Conservation (phyloP, 2,797 vertebrate species). For the Steatocranus sp. region DNA sequence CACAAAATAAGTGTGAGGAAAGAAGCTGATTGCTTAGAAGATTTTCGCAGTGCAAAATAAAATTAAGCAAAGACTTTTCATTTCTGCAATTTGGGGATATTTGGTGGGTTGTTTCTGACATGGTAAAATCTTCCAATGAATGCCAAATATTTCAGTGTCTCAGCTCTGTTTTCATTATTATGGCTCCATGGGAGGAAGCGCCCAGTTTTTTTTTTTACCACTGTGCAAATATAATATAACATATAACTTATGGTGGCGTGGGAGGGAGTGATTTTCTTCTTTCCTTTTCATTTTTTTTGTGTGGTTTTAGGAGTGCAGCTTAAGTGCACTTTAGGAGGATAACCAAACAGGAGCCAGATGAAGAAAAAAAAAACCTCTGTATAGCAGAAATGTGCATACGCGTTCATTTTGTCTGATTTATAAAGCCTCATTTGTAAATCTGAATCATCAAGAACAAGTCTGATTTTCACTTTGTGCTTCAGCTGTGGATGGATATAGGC, state of each 20-base stretch:
- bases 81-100: constrained; percentile 5
- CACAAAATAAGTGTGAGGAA: neutral
- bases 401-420: neutral
- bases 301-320: neutral
- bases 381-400: neutral
- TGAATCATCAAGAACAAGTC: neutral
- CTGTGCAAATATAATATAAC: neutral
- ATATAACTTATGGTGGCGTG: neutral
- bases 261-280: neutral
- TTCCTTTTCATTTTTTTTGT: neutral
- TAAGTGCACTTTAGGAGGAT: neutral
- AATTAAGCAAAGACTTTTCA: neutral
- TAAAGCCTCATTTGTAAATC: neutral
- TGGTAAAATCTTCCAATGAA: neutral
- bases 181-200: neutral
- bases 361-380: accelerated
- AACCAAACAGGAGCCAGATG: neutral
- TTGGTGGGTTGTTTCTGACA: neutral
- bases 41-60: neutral
- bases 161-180: neutral
- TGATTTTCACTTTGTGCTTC: neutral
- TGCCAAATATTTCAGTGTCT: neutral
- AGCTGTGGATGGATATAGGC: neutral
- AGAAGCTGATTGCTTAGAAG: neutral
- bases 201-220: neutral